Conservation (phyloP, 2,113 vertebrate species). For the Dolichallabes microphthalmus region DNA sequence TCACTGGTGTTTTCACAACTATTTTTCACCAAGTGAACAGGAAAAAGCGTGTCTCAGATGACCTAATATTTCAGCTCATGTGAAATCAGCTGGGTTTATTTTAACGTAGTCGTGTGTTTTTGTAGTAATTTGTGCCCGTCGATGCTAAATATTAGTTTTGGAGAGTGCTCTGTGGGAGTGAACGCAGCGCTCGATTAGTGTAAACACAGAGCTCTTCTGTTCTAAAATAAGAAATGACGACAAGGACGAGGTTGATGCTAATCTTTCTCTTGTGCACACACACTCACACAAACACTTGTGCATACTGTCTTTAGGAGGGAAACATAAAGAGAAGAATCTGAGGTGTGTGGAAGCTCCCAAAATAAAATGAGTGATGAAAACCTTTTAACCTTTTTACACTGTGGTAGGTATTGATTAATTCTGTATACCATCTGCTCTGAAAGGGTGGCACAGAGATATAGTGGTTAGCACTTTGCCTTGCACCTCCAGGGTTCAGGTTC, state of each 20-base stretch:
- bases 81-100: conserved; percentile 82
- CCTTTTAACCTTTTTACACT: background rate
- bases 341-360: background rate
- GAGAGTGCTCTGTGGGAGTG: conserved; percentile 69
- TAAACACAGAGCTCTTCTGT: conserved; percentile 70
- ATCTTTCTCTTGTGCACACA: conserved; percentile 43
- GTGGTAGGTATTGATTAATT: background rate
- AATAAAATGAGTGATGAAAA: background rate
- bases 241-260: conserved; percentile 55
- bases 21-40: conserved; percentile 65
- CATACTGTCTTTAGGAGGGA: background rate
- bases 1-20: conserved; percentile 70
- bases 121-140: conserved; percentile 77
- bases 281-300: background rate
- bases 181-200: conserved; percentile 68
- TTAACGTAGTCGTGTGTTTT: conserved; percentile 77
- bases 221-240: conserved; percentile 64
- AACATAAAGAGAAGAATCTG: background rate
- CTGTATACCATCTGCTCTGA: too few relatives aligned
- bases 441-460: too few relatives aligned
- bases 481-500: too few relatives aligned
- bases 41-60: conserved; percentile 62
- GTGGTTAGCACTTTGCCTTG: too few relatives aligned
- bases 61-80: conserved; percentile 79
- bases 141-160: conserved; percentile 81